Conservation (phyloP, 2,113 vertebrate species). For the Cottus gobio region DNA sequence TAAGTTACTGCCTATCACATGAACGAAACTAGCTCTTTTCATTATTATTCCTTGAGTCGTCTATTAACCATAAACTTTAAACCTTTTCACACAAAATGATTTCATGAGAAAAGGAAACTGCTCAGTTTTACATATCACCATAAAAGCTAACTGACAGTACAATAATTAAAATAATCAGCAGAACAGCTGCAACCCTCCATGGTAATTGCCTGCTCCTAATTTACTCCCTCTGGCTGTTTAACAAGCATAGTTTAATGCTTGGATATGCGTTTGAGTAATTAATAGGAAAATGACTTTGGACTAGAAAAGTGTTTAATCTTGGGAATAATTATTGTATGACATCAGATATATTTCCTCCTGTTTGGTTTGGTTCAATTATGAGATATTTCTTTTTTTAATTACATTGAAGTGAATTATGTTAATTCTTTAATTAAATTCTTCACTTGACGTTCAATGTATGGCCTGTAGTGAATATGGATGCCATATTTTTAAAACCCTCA, state of each 20-base stretch:
- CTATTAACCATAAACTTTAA: slow-evolving; percentile 38
- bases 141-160: slow-evolving; percentile 37
- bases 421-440: slow-evolving; percentile 6
- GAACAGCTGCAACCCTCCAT: slow-evolving; percentile 41
- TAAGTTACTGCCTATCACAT: slow-evolving; percentile 24
- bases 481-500: neutral
- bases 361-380: slow-evolving; percentile 5
- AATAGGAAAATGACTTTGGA: slow-evolving; percentile 30
- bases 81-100: slow-evolving; percentile 37
- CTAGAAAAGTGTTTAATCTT: slow-evolving; percentile 10
- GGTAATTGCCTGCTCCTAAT: slow-evolving; percentile 20
- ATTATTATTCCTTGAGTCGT: slow-evolving; percentile 26
- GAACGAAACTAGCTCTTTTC: slow-evolving; percentile 9
- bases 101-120: slow-evolving; percentile 44
- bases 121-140: slow-evolving; percentile 38
- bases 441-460: neutral
- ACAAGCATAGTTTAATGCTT: slow-evolving; percentile 38
- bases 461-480: neutral
- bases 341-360: slow-evolving; percentile 10
- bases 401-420: slow-evolving; percentile 6
- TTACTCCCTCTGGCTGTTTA: slow-evolving; percentile 31
- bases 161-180: slow-evolving; percentile 46
- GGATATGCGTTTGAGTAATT: slow-evolving; percentile 26
- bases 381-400: slow-evolving; percentile 9
- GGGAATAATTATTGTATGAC: neutral